Evolutionary conservation across 2,113 vertebrate species (phyloP).

Genomic region (Galbula dea): DNA sequence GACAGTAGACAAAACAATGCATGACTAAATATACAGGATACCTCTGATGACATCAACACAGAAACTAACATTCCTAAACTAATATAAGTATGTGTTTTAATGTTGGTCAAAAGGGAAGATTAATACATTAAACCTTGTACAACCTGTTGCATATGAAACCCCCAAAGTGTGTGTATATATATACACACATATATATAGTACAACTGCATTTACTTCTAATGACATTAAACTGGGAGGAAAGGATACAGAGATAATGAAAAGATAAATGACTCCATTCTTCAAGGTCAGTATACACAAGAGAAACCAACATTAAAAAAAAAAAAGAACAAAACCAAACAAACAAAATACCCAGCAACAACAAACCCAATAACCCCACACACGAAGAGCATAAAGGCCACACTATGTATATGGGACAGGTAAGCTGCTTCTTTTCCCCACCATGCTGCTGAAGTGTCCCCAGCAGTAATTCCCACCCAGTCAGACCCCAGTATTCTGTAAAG

Average conservation of each 20-base stretch:
- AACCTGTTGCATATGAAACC: slow-evolving; percentile 40
- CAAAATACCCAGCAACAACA: too few species aligned
- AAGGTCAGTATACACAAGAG: not conserved
- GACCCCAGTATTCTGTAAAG: not conserved
- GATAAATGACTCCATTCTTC: not conserved
- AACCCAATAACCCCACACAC: not conserved
- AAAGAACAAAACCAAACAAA: too few species aligned
- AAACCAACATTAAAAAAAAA: not conserved
- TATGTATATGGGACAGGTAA: not conserved
- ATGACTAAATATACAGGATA: not conserved
- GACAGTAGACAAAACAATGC: slow-evolving; percentile 26
- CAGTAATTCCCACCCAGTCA: not conserved
- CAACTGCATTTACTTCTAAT: not conserved
- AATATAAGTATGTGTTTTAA: not conserved
- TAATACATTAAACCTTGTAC: not conserved
- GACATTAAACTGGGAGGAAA: not conserved
- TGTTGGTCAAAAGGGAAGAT: not conserved
- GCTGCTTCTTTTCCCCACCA: not conserved
- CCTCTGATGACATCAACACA: slow-evolving; percentile 32
- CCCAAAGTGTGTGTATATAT: not conserved
- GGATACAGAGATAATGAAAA: not conserved
- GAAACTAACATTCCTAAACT: not conserved
- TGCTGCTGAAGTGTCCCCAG: not conserved
- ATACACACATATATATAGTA: not conserved
- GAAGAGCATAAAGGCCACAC: not conserved